phyloP scores from a whole-genome alignment of 2,797 vertebrate species.

The Uromys caudimaculatus region DNA sequence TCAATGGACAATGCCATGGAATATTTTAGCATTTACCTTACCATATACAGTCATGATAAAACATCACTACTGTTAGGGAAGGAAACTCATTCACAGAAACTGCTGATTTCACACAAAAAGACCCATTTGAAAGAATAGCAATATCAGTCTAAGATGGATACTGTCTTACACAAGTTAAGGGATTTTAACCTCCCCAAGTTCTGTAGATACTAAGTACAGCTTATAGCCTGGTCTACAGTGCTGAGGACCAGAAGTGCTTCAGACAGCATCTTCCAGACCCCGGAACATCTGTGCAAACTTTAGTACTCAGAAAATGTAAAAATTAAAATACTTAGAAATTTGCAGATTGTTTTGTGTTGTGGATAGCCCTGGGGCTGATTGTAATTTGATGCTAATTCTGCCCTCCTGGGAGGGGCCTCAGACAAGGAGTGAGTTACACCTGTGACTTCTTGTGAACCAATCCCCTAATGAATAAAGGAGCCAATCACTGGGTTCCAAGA shows the following conservation, averaged over 20 bases:
- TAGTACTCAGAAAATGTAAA: background rate
- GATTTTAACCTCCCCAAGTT: conserved; percentile 1
- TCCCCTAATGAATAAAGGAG: too few relatives aligned
- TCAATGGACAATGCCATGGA: background rate
- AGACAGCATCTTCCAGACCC: background rate
- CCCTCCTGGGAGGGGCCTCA: too few relatives aligned
- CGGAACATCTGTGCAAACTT: background rate
- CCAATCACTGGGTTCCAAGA: too few relatives aligned
- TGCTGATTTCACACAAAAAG: background rate
- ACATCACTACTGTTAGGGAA: background rate
- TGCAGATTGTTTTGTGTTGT: background rate
- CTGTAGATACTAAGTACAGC: background rate
- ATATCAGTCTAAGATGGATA: background rate
- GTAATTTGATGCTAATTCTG: too few relatives aligned
- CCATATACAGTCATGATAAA: background rate
- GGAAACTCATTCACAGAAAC: background rate
- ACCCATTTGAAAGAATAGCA: background rate
- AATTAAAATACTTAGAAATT: background rate
- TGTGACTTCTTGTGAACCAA: too few relatives aligned
- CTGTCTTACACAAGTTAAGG: background rate
- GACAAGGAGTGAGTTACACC: too few relatives aligned
- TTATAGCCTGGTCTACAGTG: background rate
- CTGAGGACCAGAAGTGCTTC: background rate
- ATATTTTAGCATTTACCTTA: background rate
- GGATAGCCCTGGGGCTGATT: too few relatives aligned